Percentiles rank a stretch among this genome's conserved stretches.
These are phyloP conservation scores for Cnemophilus loriae DNA, from an alignment of 2,113 vertebrate genomes.

Conservation along the genomic window DNA sequence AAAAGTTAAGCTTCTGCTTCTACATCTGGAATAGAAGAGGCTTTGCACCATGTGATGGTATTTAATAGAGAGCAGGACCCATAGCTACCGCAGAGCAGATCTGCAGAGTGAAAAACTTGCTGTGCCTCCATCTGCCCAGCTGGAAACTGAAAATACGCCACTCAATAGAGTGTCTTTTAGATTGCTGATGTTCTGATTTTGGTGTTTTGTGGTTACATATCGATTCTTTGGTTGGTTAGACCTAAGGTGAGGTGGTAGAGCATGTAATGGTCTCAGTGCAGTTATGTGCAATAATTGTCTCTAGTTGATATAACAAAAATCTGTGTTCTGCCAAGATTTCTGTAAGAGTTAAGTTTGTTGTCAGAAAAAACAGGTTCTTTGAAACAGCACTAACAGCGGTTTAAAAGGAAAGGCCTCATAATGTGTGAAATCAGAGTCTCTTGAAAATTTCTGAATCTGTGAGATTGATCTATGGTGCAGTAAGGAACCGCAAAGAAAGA, in stretches of 20 bases:
- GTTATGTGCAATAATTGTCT: not conserved
- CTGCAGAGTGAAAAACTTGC: not conserved
- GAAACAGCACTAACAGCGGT: not conserved
- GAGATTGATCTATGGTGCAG: not conserved
- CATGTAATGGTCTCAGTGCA: not conserved
- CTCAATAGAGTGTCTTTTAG: not conserved
- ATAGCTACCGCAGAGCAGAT: not conserved
- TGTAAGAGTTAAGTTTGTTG: not conserved
- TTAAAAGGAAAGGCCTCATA: not conserved
- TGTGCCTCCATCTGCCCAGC: not conserved
- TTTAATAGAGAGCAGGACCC: too few relatives aligned
- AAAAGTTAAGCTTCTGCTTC: not conserved
- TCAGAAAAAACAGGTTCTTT: not conserved
- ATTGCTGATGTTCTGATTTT: not conserved
- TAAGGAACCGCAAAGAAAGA: not conserved
- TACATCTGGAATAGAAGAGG: not conserved
- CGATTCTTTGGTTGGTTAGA: rapidly evolving
- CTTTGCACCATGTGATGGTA: not conserved
- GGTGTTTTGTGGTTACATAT: not conserved
- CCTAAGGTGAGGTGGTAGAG: not conserved
- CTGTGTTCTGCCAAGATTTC: not conserved
- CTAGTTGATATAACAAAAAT: not conserved
- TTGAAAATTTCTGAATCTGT: not conserved
- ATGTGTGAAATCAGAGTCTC: not conserved
- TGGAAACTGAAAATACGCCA: not conserved